phyloP scores from a whole-genome alignment of 2,113 vertebrate genomes.

The Merops nubicus region DNA sequence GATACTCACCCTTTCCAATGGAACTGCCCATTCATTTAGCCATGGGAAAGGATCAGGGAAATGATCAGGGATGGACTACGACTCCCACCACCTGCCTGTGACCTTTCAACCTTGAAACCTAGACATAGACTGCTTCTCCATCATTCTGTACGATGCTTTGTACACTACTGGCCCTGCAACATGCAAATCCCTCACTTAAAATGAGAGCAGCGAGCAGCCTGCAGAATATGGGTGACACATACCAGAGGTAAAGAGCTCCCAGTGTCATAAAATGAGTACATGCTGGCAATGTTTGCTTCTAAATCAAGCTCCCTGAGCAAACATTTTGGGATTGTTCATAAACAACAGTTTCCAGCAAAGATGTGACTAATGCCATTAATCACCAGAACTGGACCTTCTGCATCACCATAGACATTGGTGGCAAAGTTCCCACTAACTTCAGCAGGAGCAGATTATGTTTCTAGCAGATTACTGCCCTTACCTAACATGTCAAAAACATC shows the following conservation, averaged over 20 bases:
- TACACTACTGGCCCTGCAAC: background rate
- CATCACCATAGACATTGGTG: background rate
- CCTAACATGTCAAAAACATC: background rate
- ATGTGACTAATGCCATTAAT: slow-evolving; percentile 61
- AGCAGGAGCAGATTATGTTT: background rate
- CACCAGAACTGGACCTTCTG: background rate
- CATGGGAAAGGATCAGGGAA: background rate
- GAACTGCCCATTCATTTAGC: background rate
- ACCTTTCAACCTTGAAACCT: background rate
- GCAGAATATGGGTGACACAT: background rate
- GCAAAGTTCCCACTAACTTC: background rate
- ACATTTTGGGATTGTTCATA: background rate
- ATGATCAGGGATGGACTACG: background rate
- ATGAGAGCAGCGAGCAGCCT: background rate
- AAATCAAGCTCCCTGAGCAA: background rate
- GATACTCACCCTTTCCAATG: background rate
- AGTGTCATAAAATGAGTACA: background rate
- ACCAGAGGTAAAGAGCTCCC: background rate
- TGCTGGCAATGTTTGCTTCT: background rate
- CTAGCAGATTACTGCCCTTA: background rate
- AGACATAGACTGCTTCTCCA: background rate
- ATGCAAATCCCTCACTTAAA: slow-evolving; percentile 6
- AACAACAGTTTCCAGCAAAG: slow-evolving; percentile 57
- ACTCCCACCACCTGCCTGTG: background rate
- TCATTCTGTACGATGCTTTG: background rate